Evolutionary conservation across 2,113 vertebrate species (phyloP).

Genomic region (Chascanopsetta lugubris): DNA sequence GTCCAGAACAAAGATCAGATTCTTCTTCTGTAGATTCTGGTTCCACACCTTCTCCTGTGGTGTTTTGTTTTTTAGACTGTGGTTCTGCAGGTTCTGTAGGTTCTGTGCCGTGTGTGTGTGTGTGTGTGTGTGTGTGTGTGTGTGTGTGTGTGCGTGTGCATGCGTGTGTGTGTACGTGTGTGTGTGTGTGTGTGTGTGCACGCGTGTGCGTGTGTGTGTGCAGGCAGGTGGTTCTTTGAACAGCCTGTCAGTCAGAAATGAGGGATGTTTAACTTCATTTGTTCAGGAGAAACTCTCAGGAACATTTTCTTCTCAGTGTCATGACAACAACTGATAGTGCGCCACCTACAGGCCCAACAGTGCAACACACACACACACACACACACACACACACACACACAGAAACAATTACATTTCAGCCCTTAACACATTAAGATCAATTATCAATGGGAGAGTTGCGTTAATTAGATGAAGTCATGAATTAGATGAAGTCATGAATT

Average conservation of each 20-base stretch:
- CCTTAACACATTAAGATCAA: not conserved
- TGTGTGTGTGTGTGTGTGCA: too few relatives aligned
- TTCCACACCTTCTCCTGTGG: too few relatives aligned
- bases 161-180: too few relatives aligned
- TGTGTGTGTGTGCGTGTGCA: too few relatives aligned
- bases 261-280: conserved; percentile 55
- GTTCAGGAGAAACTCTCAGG: conserved; percentile 40
- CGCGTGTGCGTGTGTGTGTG: too few relatives aligned
- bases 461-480: not conserved
- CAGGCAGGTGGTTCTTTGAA: conserved; percentile 21
- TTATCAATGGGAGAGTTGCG: too few relatives aligned
- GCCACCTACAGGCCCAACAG: not conserved
- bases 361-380: not conserved
- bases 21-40: too few relatives aligned
- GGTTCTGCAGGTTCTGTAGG: too few relatives aligned
- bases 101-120: not conserved
- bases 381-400: not conserved
- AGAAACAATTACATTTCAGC: not conserved
- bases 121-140: too few relatives aligned
- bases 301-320: conserved; percentile 57
- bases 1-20: too few relatives aligned
- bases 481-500: not conserved
- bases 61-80: too few relatives aligned
- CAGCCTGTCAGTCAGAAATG: conserved; percentile 53
- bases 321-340: conserved; percentile 38